These are phyloP conservation scores for Taphrorychus bicolor DNA, from an alignment of 2,888 invertebrate genomes.

Conservation along the genomic window DNA sequence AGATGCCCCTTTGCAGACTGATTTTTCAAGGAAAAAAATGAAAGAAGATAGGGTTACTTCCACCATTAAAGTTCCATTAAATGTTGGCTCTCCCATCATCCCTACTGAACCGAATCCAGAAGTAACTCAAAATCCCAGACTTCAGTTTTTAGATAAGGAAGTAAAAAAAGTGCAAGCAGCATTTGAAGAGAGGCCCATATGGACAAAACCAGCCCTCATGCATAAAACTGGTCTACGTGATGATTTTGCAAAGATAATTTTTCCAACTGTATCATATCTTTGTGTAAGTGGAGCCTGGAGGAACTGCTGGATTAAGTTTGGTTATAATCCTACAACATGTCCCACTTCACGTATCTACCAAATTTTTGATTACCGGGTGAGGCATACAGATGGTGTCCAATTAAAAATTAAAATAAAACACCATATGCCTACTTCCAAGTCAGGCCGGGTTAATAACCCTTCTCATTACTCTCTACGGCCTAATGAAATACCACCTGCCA, in stretches of 20 bases:
- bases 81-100: too few species aligned
- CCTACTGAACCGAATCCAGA: conserved; percentile 44
- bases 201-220: conserved; percentile 82
- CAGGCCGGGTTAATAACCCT: conserved; percentile 47
- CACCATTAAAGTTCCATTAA: too few species aligned
- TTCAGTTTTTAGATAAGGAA: conserved; percentile 54
- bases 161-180: conserved; percentile 56
- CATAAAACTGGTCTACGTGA: conserved; percentile 68
- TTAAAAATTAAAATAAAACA: conserved; percentile 63
- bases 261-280: conserved; percentile 87
- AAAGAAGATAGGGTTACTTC: too few species aligned
- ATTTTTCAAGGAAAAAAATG: conserved; percentile 7
- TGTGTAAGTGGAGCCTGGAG: conserved; percentile 93
- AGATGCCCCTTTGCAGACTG: conserved; percentile 27
- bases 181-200: conserved; percentile 88
- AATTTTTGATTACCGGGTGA: conserved; percentile 82
- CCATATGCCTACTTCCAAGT: conserved; percentile 27
- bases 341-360: conserved; percentile 84
- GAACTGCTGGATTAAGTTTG: conserved; percentile 86
- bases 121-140: conserved; percentile 42
- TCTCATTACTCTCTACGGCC: conserved; percentile 70
- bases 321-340: conserved; percentile 90
- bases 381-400: conserved; percentile 65
- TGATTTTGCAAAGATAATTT: conserved; percentile 74
- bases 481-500: conserved; percentile 77